A percentile compares a stretch with the other conserved stretches of the same genome.
phyloP scores from a whole-genome alignment of 2,113 vertebrate species.

The Loxodonta africana region DNA sequence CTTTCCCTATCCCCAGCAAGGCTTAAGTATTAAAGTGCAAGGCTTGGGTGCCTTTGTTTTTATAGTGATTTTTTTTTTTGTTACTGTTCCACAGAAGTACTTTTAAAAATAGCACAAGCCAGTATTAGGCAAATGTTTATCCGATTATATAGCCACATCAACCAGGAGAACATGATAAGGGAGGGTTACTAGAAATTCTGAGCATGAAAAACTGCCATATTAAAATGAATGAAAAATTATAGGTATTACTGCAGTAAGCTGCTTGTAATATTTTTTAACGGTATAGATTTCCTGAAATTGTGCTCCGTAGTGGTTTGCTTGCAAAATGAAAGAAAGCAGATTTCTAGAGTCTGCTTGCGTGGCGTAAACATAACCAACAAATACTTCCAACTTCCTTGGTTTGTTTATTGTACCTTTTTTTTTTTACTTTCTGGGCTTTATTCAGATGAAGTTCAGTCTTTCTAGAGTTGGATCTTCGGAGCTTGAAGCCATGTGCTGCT shows the following conservation, averaged over 20 bases:
- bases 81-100: constrained; percentile 61
- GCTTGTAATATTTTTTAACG: constrained; percentile 86
- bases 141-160: constrained; percentile 64
- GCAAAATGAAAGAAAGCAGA: constrained; percentile 81
- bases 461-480: constrained; percentile 56
- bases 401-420: background rate
- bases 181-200: constrained; percentile 77
- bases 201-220: constrained; percentile 72
- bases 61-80: constrained; percentile 30
- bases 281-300: constrained; percentile 82
- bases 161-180: constrained; percentile 71
- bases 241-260: constrained; percentile 87
- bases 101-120: constrained; percentile 72
- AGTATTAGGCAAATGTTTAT: constrained; percentile 74
- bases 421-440: constrained; percentile 66
- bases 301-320: background rate
- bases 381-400: background rate
- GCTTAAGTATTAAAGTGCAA: constrained; percentile 39
- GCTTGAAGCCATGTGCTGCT: background rate
- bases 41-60: constrained; percentile 59
- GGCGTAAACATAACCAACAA: background rate
- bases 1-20: background rate
- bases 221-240: constrained; percentile 88
- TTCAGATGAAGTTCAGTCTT: constrained; percentile 71
- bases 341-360: constrained; percentile 77